Conservation (phyloP, 2,888 invertebrate genomes). For the Oscheius sp. region DNA sequence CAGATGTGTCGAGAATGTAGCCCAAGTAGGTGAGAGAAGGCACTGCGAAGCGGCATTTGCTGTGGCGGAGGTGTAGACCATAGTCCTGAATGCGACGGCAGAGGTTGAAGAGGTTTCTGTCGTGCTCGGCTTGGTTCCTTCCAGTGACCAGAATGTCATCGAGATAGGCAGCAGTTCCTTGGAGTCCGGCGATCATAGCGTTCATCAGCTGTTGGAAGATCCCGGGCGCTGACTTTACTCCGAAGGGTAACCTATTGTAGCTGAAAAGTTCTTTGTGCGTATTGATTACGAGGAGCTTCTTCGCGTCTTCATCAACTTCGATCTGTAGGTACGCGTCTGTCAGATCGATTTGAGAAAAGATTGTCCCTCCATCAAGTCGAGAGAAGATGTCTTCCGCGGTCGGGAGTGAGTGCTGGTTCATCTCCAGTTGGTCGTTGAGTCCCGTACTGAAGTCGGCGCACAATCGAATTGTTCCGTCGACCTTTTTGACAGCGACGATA, state of each 20-base stretch:
- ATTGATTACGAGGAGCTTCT: constrained; percentile 36
- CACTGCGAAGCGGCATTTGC: constrained; percentile 29
- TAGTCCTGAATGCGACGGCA: constrained; percentile 42
- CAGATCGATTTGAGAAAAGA: constrained; percentile 51
- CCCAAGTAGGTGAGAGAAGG: constrained; percentile 32
- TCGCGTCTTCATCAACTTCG: constrained; percentile 39
- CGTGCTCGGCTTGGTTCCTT: constrained; percentile 26
- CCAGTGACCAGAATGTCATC: constrained; percentile 47
- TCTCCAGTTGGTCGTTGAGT: constrained; percentile 44
- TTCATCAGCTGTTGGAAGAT: constrained; percentile 56
- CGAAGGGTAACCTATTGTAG: constrained; percentile 54
- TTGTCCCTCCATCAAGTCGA: constrained; percentile 37
- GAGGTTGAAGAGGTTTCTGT: constrained; percentile 30
- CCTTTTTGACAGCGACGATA: constrained; percentile 46
- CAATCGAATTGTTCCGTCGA: constrained; percentile 46
- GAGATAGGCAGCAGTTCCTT: constrained; percentile 32
- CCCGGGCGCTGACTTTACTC: constrained; percentile 49
- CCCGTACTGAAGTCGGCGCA: constrained; percentile 56
- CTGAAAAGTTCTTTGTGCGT: constrained; percentile 52
- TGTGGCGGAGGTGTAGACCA: constrained; percentile 17
- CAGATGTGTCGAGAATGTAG: constrained; percentile 24
- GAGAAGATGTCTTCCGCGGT: constrained; percentile 44
- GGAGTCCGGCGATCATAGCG: constrained; percentile 37
- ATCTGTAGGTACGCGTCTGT: constrained; percentile 53
- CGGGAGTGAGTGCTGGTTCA: constrained; percentile 54